A percentile compares a stretch with the other conserved stretches of the same genome.
Conservation (phyloP, 2,113 vertebrate genomes). For the Smithornis capensis region DNA sequence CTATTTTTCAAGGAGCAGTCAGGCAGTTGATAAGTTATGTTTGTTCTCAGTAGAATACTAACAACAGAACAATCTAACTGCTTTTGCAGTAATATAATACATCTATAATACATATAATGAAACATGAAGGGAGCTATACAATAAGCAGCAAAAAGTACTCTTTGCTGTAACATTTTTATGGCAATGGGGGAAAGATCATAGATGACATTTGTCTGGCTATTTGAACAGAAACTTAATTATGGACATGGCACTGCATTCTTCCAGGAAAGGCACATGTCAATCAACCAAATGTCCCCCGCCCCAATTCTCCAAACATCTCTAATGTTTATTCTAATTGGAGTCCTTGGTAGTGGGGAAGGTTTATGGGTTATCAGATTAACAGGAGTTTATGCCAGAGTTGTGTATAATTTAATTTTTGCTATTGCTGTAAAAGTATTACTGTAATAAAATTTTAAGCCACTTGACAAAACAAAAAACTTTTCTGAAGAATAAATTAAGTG, state of each 20-base stretch:
- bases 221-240: background rate
- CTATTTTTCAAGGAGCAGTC: conserved; percentile 43
- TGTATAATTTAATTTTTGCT: conserved; percentile 5
- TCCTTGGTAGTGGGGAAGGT: background rate
- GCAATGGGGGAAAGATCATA: background rate
- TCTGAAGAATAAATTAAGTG: background rate
- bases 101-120: background rate
- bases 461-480: background rate
- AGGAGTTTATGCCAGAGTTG: background rate
- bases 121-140: background rate
- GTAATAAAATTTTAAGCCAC: background rate
- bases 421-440: background rate
- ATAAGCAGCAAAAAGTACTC: background rate
- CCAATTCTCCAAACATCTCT: conserved; percentile 1
- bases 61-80: conserved; percentile 4
- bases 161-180: background rate
- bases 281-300: background rate
- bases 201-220: background rate
- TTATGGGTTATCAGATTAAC: conserved; percentile 48
- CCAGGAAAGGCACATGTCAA: conserved; percentile 21
- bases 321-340: conserved; percentile 49
- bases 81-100: background rate
- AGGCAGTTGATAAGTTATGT: conserved; percentile 54
- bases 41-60: conserved; percentile 48
- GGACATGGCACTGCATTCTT: conserved; percentile 2